A percentile compares a stretch with the other conserved stretches of the same genome.
phyloP scores from a whole-genome alignment of 2,113 vertebrate species.

The Psammodynastes pulverulentus region DNA sequence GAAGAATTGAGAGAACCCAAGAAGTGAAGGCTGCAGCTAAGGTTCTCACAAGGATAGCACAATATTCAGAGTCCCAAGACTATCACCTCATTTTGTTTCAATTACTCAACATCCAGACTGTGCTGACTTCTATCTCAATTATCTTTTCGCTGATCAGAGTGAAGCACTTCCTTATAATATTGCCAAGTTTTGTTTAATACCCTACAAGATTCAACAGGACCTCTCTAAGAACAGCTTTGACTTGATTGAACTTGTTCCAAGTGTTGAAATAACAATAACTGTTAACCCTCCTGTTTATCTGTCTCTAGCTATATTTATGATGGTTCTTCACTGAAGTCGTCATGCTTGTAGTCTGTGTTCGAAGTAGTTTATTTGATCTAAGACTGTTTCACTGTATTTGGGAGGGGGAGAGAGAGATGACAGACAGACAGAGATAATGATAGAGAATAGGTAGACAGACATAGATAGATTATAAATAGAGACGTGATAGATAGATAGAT shows the following conservation, averaged over 20 bases:
- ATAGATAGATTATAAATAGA: background rate
- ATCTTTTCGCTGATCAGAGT: background rate
- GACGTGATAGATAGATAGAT: background rate
- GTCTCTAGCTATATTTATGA: background rate
- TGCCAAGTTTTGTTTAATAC: background rate
- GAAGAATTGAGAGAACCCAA: background rate
- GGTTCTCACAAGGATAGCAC: background rate
- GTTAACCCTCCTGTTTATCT: background rate
- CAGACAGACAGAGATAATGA: too few relatives aligned
- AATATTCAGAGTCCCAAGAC: background rate
- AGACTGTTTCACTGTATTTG: background rate
- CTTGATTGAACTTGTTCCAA: background rate
- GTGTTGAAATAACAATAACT: background rate
- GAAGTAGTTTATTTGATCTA: background rate
- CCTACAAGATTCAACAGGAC: background rate
- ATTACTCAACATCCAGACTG: background rate
- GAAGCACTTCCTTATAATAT: background rate
- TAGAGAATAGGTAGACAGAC: too few relatives aligned
- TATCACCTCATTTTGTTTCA: background rate
- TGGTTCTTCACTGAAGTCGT: background rate
- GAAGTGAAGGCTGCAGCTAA: background rate
- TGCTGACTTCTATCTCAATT: background rate
- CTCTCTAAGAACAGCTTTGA: background rate
- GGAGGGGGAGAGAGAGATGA: background rate
- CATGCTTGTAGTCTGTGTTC: background rate